Base-by-base conservation (phyloP, 1,140 invertebrate species). In the Cylas formicarius region DNA sequence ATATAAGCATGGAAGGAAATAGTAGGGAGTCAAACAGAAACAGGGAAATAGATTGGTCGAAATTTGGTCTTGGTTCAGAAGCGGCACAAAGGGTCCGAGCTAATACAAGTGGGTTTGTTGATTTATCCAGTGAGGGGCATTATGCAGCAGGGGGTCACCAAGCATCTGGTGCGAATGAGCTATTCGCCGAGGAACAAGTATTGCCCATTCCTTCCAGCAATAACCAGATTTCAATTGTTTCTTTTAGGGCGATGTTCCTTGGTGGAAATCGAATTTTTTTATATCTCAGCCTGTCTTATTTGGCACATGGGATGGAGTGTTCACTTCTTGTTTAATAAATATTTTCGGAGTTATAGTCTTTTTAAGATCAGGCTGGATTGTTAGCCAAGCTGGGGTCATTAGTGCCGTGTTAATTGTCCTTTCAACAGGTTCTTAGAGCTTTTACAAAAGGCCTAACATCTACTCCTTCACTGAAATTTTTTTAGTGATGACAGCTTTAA, bases 341-440 rank as follows among this genome's bases (percentile, higher is more conserved):
- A 91, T 97, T 20, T 92, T 97, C 73, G 91, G 93, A 56, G 91
- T 97, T 1, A 94, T 97, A 64, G 90, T 97, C 44, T 96, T 97
- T 69, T 72, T 97, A 19, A 73, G 93, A 59, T 91, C 91, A 51
- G 93, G 94, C 44, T 97, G 93, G 93, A 91, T 97, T 62, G 92
- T 97, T 3, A 91, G 84, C 20, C 86, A 96, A 73, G 91, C 91
- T 50, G 94, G 94, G 31, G 80, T 95, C 55, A 72, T 88, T 9
- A 80, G 88, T 72, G 87, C 88, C 33, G 75, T 95, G 21, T 68
- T 92, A 40, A 90, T 95, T 52, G 84, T 97, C 36, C 70, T 95
- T 47, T 80, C 87, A 57, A 86, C 88, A 69, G 82, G 84, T 85
- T 67, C 63, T 47, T 57, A 18, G 20, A 18, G 3, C 14, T 52